Conservation (phyloP, 2,888 invertebrate species). For the Macaria notata region DNA sequence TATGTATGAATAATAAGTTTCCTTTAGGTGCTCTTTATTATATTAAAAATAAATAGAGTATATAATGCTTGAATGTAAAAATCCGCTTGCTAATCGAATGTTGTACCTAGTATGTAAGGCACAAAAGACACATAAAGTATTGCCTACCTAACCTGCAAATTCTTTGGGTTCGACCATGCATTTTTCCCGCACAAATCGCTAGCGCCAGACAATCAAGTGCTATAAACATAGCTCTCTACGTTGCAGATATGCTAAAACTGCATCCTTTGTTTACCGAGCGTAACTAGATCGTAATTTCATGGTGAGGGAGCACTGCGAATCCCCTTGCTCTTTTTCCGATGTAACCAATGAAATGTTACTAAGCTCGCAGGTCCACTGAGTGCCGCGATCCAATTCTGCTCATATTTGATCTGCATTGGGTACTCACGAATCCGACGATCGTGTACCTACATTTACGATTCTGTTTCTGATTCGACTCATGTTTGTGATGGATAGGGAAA, state of each 20-base stretch:
- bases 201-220: background rate
- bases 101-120: too few relatives aligned
- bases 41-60: too few relatives aligned
- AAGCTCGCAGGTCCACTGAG: constrained; percentile 35
- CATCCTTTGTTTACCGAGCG: constrained; percentile 35
- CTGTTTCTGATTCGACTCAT: constrained; percentile 49
- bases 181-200: background rate
- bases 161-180: background rate
- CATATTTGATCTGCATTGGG: constrained; percentile 60
- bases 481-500: constrained; percentile 38
- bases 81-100: too few relatives aligned
- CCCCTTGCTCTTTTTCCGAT: constrained; percentile 40
- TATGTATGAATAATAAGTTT: too few relatives aligned
- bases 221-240: constrained; percentile 16
- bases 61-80: too few relatives aligned
- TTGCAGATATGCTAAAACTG: constrained; percentile 19
- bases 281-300: constrained; percentile 37
- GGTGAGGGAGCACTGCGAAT: constrained; percentile 25
- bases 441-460: constrained; percentile 54
- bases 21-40: too few relatives aligned
- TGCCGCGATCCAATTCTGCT: constrained; percentile 50
- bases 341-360: constrained; percentile 42
- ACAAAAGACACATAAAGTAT: too few relatives aligned
- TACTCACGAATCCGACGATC: constrained; percentile 49
- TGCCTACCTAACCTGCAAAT: too few relatives aligned